Conservation (phyloP, 2,888 invertebrate species). For the Phragmatobia fuliginosa region DNA sequence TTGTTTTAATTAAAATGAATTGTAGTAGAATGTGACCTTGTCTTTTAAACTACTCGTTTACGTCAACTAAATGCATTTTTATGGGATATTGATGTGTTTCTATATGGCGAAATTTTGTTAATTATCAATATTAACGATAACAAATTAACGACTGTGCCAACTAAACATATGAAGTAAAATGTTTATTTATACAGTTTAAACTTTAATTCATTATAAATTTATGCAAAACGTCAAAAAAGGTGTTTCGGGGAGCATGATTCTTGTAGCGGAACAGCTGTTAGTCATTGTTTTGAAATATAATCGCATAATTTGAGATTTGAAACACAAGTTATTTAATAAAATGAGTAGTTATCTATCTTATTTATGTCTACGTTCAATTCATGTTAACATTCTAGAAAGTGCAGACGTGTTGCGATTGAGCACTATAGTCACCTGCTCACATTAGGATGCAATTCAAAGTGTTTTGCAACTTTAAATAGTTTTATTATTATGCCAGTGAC, state of each 20-base stretch:
- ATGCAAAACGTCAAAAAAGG: constrained; percentile 11
- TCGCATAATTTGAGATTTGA: background rate
- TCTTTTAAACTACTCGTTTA: constrained; percentile 34
- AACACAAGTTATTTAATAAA: constrained; percentile 6
- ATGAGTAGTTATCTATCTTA: background rate
- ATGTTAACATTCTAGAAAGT: constrained; percentile 66
- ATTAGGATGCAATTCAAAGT: constrained; percentile 26
- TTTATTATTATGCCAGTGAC: constrained; percentile 30
- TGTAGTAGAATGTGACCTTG: constrained; percentile 26
- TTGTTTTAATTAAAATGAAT: background rate
- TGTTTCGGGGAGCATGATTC: constrained; percentile 3
- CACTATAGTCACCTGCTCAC: constrained; percentile 26
- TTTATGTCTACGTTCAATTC: constrained; percentile 25
- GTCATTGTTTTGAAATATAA: constrained; percentile 11
- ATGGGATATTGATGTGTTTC: constrained; percentile 2
- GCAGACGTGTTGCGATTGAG: constrained; percentile 49
- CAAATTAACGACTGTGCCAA: background rate
- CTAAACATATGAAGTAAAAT: background rate
- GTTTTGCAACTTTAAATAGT: constrained; percentile 28
- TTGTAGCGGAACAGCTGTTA: constrained; percentile 9
- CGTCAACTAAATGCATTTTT: constrained; percentile 36
- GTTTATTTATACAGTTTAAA: constrained; percentile 29
- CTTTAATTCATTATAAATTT: constrained; percentile 7
- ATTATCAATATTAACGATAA: constrained; percentile 13
- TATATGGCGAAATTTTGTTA: background rate